These are phyloP conservation scores for Crotalus horridus DNA, from an alignment of 2,113 vertebrate genomes.

Conservation along the genomic window DNA sequence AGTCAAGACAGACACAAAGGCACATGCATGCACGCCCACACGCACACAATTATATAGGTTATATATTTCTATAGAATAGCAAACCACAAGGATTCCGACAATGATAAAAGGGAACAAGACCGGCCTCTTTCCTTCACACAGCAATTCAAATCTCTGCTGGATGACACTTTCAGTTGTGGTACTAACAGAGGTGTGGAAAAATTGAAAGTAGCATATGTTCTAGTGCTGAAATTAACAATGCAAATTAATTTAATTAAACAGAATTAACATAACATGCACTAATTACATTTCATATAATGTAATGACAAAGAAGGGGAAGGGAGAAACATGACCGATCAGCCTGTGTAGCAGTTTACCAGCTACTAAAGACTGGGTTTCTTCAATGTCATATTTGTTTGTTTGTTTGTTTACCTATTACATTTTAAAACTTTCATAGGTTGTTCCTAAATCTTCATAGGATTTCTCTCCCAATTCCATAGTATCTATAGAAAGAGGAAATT, in stretches of 20 bases:
- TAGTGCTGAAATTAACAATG: constrained; percentile 4
- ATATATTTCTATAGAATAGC: neutral
- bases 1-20: neutral
- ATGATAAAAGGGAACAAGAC: neutral
- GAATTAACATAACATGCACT: neutral
- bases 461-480: neutral
- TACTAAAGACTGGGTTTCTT: neutral
- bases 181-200: too few relatives aligned
- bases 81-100: neutral
- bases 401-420: neutral
- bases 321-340: neutral
- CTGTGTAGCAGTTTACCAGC: neutral
- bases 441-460: neutral
- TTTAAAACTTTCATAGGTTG: neutral
- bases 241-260: constrained; percentile 4
- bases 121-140: neutral
- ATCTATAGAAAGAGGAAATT: neutral
- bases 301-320: neutral
- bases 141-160: neutral
- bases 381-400: neutral
- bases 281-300: constrained; percentile 11
- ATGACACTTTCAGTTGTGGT: neutral
- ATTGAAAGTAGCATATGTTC: neutral
- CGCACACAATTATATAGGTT: neutral
- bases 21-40: neutral